phyloP scores from a whole-genome alignment of 1,140 invertebrate species.

The Schmidtea mediterranea region DNA sequence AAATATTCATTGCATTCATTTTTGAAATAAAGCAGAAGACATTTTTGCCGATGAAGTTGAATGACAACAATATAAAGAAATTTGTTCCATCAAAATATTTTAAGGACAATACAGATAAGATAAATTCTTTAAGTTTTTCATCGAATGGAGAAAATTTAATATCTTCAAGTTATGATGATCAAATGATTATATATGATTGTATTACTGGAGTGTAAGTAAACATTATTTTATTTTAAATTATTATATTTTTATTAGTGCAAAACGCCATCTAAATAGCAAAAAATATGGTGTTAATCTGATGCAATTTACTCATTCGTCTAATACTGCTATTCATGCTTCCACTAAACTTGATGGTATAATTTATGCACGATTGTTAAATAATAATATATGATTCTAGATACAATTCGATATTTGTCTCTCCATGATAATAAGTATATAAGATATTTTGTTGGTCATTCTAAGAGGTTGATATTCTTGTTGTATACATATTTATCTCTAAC shows the following conservation, averaged over 20 bases:
- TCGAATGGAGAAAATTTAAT: constrained; percentile 74
- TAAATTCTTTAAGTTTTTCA: constrained; percentile 90
- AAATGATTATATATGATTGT: constrained; percentile 96
- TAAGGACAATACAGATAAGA: constrained; percentile 79
- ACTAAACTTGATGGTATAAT: constrained; percentile 61
- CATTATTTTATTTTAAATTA: constrained; percentile 11
- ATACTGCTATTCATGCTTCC: constrained; percentile 88
- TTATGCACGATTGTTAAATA: not conserved
- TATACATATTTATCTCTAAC: no score
- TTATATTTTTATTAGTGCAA: no score
- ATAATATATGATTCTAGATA: constrained; percentile 48
- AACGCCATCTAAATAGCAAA: constrained; percentile 81
- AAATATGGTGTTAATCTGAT: constrained; percentile 97
- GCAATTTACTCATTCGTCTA: constrained; percentile 86
- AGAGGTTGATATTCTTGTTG: not conserved
- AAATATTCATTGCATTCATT: no score
- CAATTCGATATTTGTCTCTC: constrained; percentile 75
- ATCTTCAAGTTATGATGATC: constrained; percentile 92
- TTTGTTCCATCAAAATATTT: constrained; percentile 45
- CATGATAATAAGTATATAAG: constrained; percentile 97
- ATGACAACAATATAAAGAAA: not conserved
- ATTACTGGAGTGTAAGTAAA: constrained; percentile 55
- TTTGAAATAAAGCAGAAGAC: no score
- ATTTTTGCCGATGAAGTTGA: not conserved
- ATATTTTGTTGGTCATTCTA: constrained; percentile 54